Percentiles rank a stretch among this genome's conserved stretches.
These are phyloP conservation scores for Coryphaenoides rupestris DNA, from an alignment of 2,113 vertebrate genomes.

Conservation along the genomic window DNA sequence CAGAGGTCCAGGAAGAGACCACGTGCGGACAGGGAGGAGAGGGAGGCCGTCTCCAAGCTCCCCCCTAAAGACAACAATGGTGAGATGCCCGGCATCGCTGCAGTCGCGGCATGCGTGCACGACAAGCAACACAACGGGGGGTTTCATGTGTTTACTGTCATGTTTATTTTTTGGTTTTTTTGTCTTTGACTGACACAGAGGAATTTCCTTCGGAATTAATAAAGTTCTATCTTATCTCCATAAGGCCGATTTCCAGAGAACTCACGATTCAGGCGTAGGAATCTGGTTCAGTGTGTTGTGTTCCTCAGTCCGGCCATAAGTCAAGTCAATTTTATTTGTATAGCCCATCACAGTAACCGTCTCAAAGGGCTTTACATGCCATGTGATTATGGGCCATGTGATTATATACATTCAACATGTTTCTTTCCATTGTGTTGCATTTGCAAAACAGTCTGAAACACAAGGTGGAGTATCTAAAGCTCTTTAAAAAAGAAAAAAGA, in stretches of 20 bases:
- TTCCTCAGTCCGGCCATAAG: no score
- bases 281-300: slow-evolving; percentile 13
- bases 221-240: no score
- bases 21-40: slow-evolving; percentile 30
- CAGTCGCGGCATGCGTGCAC: no score
- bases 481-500: no score
- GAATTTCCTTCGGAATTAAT: no score
- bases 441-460: no score
- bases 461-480: no score
- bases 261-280: slow-evolving; percentile 36
- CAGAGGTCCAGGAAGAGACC: slow-evolving; percentile 58
- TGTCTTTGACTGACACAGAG: no score
- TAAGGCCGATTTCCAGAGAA: neutral
- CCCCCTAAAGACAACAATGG: slow-evolving; percentile 55
- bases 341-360: no score
- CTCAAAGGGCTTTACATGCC: neutral
- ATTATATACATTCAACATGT: neutral
- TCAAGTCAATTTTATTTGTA: no score
- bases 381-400: neutral
- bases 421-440: neutral
- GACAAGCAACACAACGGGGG: no score
- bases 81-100: slow-evolving; percentile 19
- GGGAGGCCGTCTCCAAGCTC: slow-evolving; percentile 33
- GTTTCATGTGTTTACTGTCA: no score
- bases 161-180: slow-evolving; percentile 5